Conservation (phyloP, 2,797 vertebrate species). For the Pangasius mekongensis region DNA sequence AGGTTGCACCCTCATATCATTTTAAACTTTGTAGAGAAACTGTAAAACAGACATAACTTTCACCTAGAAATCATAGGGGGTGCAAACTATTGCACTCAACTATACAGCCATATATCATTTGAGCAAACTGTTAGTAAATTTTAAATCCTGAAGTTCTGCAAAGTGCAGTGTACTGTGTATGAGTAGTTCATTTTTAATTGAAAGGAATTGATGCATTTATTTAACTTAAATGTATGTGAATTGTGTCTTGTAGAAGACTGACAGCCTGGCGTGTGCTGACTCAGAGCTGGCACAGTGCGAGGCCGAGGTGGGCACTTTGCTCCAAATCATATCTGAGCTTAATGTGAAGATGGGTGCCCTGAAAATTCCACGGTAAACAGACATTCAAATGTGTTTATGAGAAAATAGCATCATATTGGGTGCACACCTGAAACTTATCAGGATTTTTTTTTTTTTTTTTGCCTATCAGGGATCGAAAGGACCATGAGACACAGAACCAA, state of each 20-base stretch:
- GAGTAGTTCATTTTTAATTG: not conserved
- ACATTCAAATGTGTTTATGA: no score
- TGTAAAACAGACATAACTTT: not conserved
- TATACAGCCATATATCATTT: not conserved
- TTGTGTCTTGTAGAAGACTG: conserved; percentile 35
- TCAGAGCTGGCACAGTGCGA: conserved; percentile 75
- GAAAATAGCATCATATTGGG: not conserved
- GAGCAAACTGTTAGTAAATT: not conserved
- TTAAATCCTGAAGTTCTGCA: conserved; percentile 25
- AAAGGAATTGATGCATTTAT: not conserved
- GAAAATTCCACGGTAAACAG: conserved; percentile 72
- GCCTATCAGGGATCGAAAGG: conserved; percentile 66
- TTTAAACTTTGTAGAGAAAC: not conserved
- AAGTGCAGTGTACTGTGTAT: not conserved
- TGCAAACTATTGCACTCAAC: not conserved
- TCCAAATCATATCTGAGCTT: conserved; percentile 69
- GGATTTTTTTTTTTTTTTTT: conserved; percentile 20
- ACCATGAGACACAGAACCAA: conserved; percentile 54
- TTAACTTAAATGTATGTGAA: not conserved
- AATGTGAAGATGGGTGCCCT: conserved; percentile 74
- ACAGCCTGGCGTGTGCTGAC: conserved; percentile 62
- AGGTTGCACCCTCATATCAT: no score
- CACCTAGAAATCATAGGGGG: not conserved
- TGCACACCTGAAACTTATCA: not conserved
- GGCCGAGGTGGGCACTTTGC: conserved; percentile 68